Conservation (phyloP, 2,113 vertebrate genomes). For the Rhipidura dahli region DNA sequence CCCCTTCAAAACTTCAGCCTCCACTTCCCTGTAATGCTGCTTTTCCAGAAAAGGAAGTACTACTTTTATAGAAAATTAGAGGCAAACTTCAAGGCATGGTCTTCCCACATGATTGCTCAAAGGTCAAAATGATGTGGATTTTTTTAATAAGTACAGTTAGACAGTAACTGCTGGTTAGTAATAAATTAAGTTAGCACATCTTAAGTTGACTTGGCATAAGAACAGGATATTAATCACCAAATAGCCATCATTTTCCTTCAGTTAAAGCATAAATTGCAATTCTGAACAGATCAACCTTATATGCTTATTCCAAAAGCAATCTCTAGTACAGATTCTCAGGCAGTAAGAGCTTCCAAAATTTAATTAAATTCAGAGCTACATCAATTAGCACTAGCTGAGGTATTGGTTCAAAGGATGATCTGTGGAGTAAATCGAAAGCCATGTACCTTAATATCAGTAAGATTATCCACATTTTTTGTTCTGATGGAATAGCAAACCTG, state of each 20-base stretch:
- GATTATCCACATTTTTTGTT: neutral
- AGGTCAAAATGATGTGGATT: neutral
- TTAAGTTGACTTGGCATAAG: slow-evolving; percentile 9
- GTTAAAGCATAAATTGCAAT: slow-evolving; percentile 24
- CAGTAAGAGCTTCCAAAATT: slow-evolving; percentile 24
- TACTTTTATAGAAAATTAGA: neutral
- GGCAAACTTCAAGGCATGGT: neutral
- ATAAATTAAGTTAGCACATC: slow-evolving; percentile 35
- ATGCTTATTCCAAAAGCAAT: slow-evolving; percentile 14
- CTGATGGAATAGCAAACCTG: neutral
- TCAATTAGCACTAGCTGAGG: neutral
- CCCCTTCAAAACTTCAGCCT: neutral
- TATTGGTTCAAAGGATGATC: neutral
- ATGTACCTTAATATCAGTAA: neutral
- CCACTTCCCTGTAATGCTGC: neutral
- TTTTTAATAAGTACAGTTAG: neutral
- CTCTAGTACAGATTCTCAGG: slow-evolving; percentile 5
- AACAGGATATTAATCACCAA: slow-evolving; percentile 26
- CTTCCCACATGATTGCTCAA: neutral
- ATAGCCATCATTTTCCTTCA: slow-evolving; percentile 17
- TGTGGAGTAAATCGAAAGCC: neutral
- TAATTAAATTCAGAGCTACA: slow-evolving; percentile 41
- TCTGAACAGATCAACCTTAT: neutral
- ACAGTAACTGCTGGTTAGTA: neutral
- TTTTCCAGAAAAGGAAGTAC: neutral